These are phyloP conservation scores for Apogon talboti DNA, from an alignment of 2,797 vertebrate genomes.

Conservation along the genomic window DNA sequence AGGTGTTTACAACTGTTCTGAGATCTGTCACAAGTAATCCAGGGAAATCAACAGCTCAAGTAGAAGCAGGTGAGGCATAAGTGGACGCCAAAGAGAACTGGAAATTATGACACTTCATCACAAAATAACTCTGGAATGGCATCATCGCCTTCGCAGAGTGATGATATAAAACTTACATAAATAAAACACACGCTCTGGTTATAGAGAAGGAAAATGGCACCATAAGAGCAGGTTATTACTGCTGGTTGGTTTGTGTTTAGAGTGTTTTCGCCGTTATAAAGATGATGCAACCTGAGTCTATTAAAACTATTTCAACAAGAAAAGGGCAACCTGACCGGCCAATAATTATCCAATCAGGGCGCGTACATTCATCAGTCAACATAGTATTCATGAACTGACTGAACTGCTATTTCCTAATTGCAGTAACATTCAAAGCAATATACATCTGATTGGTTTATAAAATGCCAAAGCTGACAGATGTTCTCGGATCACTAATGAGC, in stretches of 20 bases:
- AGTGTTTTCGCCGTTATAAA: neutral
- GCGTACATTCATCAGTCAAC: conserved; percentile 1
- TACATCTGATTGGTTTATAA: neutral
- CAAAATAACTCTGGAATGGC: conserved; percentile 20
- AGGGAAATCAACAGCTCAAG: conserved; percentile 53
- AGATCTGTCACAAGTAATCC: conserved; percentile 41
- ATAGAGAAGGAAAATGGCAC: conserved; percentile 6
- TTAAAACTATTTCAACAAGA: conserved; percentile 6
- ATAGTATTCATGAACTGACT: no score
- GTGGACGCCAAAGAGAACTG: conserved; percentile 38
- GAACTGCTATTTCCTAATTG: neutral
- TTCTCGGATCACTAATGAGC: no score
- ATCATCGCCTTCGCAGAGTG: conserved; percentile 13
- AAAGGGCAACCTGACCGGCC: conserved; percentile 1
- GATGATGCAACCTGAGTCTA: neutral
- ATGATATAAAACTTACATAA: conserved; percentile 1
- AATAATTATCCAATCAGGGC: neutral
- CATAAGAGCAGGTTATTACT: neutral
- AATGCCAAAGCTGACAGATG: no score
- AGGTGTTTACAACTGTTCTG: conserved; percentile 27
- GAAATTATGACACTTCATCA: conserved; percentile 57
- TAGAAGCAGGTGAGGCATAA: conserved; percentile 63
- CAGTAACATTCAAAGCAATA: neutral
- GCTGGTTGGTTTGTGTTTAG: neutral
- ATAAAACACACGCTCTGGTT: neutral